A percentile compares a stretch with the other conserved stretches of the same genome.
Evolutionary conservation across 2,797 vertebrate genomes (phyloP).

Genomic region (Ptychobarbus kaznakovi): DNA sequence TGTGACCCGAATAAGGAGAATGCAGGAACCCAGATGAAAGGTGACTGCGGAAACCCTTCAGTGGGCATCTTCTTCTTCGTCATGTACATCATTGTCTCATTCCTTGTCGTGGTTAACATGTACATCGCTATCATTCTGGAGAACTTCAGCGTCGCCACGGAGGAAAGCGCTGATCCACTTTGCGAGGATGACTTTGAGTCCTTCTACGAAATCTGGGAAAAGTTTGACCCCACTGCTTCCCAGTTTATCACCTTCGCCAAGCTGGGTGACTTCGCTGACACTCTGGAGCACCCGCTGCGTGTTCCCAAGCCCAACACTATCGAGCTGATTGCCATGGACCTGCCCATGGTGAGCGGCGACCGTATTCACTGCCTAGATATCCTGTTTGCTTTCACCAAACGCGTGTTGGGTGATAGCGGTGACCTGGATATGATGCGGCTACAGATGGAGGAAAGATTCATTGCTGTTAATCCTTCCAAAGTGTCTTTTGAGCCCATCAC

Average conservation of each 20-base stretch:
- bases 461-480: conserved; percentile 99
- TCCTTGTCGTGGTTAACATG: conserved; percentile 99
- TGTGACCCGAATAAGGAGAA: conserved; percentile 91
- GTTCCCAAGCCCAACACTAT: conserved; percentile 99
- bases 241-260: conserved; percentile 98
- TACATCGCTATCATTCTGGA: conserved; percentile 99
- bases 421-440: conserved; percentile 97
- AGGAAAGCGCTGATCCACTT: conserved; percentile 96
- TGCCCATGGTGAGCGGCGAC: conserved; percentile 99
- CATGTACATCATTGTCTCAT: conserved; percentile 99
- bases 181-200: conserved; percentile 99
- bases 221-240: conserved; percentile 97
- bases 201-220: conserved; percentile 99
- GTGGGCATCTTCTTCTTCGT: conserved; percentile 99
- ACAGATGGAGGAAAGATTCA: conserved; percentile 99
- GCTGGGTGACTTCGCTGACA: conserved; percentile 94
- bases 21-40: conserved; percentile 93
- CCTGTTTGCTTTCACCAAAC: conserved; percentile 99
- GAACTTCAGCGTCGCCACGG: conserved; percentile 99
- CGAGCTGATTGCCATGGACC: conserved; percentile 98
- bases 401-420: conserved; percentile 96
- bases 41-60: conserved; percentile 96
- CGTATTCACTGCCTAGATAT: conserved; percentile 99
- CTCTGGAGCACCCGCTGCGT: conserved; percentile 93
- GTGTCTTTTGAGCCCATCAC: conserved; percentile 99